Base-by-base conservation (phyloP, 2,888 invertebrate species). In the Nemotelus nigrinus region DNA sequence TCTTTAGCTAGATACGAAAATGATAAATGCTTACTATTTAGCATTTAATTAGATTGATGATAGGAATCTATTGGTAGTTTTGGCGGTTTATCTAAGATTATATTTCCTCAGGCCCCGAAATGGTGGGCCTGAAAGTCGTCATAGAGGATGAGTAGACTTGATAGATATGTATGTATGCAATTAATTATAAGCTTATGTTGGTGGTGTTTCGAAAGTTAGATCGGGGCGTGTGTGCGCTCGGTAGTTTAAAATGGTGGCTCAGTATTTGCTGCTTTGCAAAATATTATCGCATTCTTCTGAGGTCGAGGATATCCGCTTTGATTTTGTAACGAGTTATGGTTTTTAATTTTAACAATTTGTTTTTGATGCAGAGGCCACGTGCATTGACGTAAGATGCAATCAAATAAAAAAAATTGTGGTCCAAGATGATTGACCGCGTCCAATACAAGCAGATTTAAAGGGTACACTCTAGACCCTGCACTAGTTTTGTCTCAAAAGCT, bases 41-140 rank as follows among this genome's bases (percentile, higher is more conserved):
- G 48, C 47, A 67, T 67, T 50, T 67, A 67, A 67, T 67, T 67
- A 67, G 50, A 67, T 67, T 67, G 48, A 67, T 43, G 53, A 55
- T 70, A 70, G 43, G 43, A 25, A 70, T 70, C 53, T 53, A 41
- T 53, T 70, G 45, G 65, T n/a, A 25, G 65, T 47, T 65, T 25
- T 65, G 65, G 7, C 65, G 65, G 63, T 63, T 43, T 63, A 43
- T 43, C 41, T 63, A 39, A 41, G 39, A 10, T 39, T 41, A 8
- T 10, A 53, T 63, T 8, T 43, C 8, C 43, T 39, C 43, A 7
- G 63, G 10, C 43, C 25, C 63, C 25, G 63, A 63, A 63, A 57
- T 57, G 57, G 43, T 25, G 25, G 25, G 25, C 39, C 43, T 43
- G 7, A 63, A 63, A 63, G 25, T 57, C 5, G 41, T 43, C 63